Evolutionary conservation across 2,888 invertebrate genomes (phyloP).

Genomic region (Sinohyriopsis cumingii): DNA sequence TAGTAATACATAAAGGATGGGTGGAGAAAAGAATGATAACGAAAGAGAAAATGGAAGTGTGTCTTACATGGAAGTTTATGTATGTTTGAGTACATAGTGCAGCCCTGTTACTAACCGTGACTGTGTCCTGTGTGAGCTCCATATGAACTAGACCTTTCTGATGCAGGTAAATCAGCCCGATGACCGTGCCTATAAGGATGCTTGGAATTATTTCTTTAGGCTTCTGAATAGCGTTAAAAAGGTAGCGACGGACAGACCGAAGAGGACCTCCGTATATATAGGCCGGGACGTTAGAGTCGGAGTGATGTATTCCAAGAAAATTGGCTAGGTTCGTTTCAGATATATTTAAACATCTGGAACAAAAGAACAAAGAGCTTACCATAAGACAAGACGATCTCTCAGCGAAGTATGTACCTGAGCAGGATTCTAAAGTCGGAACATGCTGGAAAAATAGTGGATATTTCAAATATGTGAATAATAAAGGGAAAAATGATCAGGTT

Average conservation of each 20-base stretch:
- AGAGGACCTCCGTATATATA: constrained; percentile 48
- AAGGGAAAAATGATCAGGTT: too few species aligned
- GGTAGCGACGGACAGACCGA: constrained; percentile 36
- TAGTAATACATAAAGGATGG: too few species aligned
- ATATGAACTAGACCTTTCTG: constrained; percentile 60
- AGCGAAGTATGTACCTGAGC: too few species aligned
- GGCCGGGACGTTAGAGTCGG: constrained; percentile 32
- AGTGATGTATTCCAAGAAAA: constrained; percentile 53
- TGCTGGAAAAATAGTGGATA: too few species aligned
- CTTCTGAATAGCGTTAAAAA: constrained; percentile 21
- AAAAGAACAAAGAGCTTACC: neutral
- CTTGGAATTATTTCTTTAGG: constrained; percentile 25
- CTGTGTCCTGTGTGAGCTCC: constrained; percentile 63
- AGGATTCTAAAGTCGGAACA: too few species aligned
- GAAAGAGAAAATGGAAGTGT: too few species aligned
- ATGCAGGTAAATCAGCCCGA: constrained; percentile 57
- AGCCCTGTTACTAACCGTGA: constrained; percentile 51
- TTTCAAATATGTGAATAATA: too few species aligned
- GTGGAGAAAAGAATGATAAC: too few species aligned
- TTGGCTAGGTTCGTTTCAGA: constrained; percentile 36
- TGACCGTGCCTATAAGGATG: constrained; percentile 32
- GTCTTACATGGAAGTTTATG: too few species aligned
- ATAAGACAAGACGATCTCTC: too few species aligned
- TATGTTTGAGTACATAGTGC: too few species aligned
- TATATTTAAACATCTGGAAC: constrained; percentile 43